Evolutionary conservation across 2,113 vertebrate genomes (phyloP).

Genomic region (Turnix velox): DNA sequence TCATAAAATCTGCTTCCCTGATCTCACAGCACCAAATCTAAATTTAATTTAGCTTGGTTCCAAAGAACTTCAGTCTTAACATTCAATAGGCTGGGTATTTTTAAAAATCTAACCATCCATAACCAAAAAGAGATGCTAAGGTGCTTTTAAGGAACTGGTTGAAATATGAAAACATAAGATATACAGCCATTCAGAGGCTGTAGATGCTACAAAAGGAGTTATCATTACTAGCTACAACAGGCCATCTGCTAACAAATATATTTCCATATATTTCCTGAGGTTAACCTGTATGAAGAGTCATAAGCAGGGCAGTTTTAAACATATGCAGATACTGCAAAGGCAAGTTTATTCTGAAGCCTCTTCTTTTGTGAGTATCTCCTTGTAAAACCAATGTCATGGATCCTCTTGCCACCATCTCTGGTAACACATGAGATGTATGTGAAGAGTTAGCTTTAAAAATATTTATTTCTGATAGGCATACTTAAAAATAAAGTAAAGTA

Average conservation of each 20-base stretch:
- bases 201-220: neutral
- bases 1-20: neutral
- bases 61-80: neutral
- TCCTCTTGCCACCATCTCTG: neutral
- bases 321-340: neutral
- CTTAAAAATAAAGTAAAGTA: neutral
- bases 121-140: neutral
- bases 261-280: neutral
- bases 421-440: neutral
- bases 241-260: neutral
- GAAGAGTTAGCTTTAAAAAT: neutral
- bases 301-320: neutral
- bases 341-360: neutral
- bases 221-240: neutral
- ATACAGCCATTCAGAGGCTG: neutral
- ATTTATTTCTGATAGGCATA: neutral
- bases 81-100: neutral
- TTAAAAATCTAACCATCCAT: neutral
- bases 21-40: neutral
- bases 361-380: neutral
- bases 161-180: neutral
- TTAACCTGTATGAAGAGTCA: neutral
- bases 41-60: neutral
- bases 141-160: neutral
- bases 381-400: rapidly evolving